These are phyloP conservation scores for Pollachius pollachius DNA, from an alignment of 2,113 vertebrate genomes.

Conservation along the genomic window DNA sequence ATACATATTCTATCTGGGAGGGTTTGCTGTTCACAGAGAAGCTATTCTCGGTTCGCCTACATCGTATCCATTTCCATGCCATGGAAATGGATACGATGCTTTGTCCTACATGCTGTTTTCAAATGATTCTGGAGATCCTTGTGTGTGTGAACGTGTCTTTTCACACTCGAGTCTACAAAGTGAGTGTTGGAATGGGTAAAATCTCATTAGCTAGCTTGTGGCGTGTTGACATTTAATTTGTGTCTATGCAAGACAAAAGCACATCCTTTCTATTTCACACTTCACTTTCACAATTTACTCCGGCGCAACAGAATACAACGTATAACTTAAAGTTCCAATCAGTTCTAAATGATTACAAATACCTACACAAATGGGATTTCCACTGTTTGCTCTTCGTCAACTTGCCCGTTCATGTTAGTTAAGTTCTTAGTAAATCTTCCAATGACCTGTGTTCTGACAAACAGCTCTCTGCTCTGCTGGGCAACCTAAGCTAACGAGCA, in stretches of 20 bases:
- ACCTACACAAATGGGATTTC: background rate
- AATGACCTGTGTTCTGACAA: no score
- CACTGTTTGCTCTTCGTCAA: background rate
- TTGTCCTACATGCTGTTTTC: background rate
- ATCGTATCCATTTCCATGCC: no score
- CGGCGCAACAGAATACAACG: constrained; percentile 24
- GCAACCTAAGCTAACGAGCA: no score
- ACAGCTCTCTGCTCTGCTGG: no score
- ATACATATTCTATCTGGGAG: constrained; percentile 11
- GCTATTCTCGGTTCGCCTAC: constrained; percentile 30
- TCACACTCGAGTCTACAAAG: constrained; percentile 45
- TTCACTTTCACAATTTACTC: constrained; percentile 41
- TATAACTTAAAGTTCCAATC: constrained; percentile 38
- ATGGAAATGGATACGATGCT: background rate
- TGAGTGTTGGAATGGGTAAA: constrained; percentile 41
- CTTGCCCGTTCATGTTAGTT: no score
- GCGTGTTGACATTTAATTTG: constrained; percentile 51
- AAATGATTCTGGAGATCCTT: background rate
- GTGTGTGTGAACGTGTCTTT: background rate
- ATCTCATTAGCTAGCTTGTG: constrained; percentile 49
- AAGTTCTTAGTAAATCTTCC: no score
- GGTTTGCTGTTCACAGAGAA: constrained; percentile 6
- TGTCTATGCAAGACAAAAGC: constrained; percentile 24
- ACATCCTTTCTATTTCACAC: constrained; percentile 46
- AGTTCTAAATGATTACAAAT: constrained; percentile 21